Evolutionary conservation across 2,113 vertebrate species (phyloP).

Genomic region (Thamnaconus septentrionalis): DNA sequence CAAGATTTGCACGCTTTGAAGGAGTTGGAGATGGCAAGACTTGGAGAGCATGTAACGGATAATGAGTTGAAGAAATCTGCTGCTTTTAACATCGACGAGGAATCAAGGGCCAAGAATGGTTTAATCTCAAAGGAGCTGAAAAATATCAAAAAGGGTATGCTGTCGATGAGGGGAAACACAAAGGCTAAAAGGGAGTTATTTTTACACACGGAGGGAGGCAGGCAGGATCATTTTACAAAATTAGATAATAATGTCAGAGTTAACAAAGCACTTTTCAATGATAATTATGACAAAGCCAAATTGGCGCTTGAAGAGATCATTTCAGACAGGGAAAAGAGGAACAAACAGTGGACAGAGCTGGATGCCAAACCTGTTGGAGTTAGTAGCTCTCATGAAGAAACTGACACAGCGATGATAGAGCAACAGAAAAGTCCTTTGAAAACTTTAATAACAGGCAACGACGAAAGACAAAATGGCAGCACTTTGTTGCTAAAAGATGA

Average conservation of each 20-base stretch:
- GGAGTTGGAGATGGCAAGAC: conserved; percentile 48
- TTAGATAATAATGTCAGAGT: conserved; percentile 44
- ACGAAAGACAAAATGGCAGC: conserved; percentile 19
- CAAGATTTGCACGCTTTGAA: conserved; percentile 66
- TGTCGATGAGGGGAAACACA: conserved; percentile 72
- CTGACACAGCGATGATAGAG: conserved; percentile 18
- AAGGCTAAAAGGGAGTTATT: conserved; percentile 65
- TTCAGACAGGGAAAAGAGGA: conserved; percentile 64
- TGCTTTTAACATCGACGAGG: conserved; percentile 40
- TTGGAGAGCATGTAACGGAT: conserved; percentile 41
- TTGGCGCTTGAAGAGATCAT: conserved; percentile 74
- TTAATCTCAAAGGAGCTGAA: conserved; percentile 63
- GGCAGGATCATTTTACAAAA: conserved; percentile 32
- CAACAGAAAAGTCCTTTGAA: conserved; percentile 13
- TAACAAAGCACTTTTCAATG: conserved; percentile 60
- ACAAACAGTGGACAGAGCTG: conserved; percentile 34
- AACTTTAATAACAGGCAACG: conserved; percentile 3
- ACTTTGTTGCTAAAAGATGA: conserved; percentile 31
- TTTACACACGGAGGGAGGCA: conserved; percentile 42
- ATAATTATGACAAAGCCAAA: conserved; percentile 72
- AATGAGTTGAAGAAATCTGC: conserved; percentile 32
- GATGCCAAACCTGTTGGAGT: conserved; percentile 17
- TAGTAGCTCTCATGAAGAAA: conserved; percentile 20
- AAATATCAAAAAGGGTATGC: conserved; percentile 63
- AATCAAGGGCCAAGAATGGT: conserved; percentile 61